Percentiles rank a stretch among this genome's conserved stretches.
Conservation (phyloP, 2,797 vertebrate genomes). For the Podarcis siculus region DNA sequence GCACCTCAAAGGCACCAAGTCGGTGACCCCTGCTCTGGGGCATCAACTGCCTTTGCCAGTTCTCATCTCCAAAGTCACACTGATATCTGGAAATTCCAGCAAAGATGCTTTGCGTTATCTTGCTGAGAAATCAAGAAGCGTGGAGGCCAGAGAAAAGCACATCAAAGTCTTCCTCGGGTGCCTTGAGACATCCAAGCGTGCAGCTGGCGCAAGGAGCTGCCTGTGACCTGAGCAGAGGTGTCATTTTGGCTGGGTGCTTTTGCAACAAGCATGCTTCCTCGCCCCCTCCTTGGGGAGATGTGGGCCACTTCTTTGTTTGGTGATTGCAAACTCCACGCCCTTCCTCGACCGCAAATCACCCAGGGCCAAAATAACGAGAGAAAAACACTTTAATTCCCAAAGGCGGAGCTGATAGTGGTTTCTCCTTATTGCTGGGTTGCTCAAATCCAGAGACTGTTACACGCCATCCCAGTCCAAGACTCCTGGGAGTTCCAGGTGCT, state of each 20-base stretch:
- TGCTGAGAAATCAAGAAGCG: background rate
- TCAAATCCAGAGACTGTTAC: background rate
- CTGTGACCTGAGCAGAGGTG: constrained; percentile 19
- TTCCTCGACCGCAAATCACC: constrained; percentile 10
- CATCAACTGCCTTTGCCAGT: too few relatives aligned
- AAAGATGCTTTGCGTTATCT: background rate
- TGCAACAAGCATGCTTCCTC: constrained; percentile 22
- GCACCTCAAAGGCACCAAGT: background rate
- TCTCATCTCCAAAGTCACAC: too few relatives aligned
- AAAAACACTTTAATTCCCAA: constrained; percentile 30
- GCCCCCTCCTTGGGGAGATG: constrained; percentile 20
- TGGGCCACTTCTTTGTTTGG: constrained; percentile 26
- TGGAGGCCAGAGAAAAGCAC: too few relatives aligned
- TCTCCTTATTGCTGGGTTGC: background rate
- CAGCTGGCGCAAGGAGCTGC: constrained; percentile 29
- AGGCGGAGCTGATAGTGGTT: constrained; percentile 18
- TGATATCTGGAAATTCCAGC: background rate
- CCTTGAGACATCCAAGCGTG: background rate
- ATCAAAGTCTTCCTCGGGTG: background rate
- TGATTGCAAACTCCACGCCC: background rate
- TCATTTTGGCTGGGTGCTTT: constrained; percentile 35
- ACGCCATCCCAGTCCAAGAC: too few relatives aligned
- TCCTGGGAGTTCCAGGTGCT: too few relatives aligned
- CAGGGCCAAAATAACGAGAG: background rate
- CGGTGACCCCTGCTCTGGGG: background rate